These are phyloP conservation scores for Psittacula echo DNA, from an alignment of 2,797 vertebrate species.

Conservation along the genomic window DNA sequence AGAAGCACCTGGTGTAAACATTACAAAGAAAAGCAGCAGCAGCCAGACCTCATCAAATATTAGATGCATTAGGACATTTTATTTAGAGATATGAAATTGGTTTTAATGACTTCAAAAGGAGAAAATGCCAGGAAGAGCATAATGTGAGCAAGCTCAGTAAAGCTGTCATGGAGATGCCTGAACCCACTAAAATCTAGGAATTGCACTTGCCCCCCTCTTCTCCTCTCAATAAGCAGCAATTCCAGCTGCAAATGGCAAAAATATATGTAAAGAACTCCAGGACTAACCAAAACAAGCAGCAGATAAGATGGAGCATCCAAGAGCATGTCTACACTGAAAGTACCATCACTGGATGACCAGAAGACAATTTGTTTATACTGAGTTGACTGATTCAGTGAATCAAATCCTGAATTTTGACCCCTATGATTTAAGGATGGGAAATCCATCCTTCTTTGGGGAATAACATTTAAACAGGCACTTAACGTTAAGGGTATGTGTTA, in stretches of 20 bases:
- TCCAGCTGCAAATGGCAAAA: conserved; percentile 3
- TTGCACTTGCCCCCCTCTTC: not conserved
- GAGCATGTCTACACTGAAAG: not conserved
- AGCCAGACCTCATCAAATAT: conserved; percentile 40
- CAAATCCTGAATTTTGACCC: not conserved
- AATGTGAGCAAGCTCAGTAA: not conserved
- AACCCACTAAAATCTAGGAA: conserved; percentile 7
- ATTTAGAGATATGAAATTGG: conserved; percentile 58
- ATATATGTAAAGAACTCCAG: not conserved
- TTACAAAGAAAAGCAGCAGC: conserved; percentile 54
- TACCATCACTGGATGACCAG: not conserved
- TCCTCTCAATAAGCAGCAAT: not conserved
- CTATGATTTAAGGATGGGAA: not conserved
- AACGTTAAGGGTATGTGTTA: not conserved
- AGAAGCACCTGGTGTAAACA: conserved; percentile 61
- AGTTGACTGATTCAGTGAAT: not conserved
- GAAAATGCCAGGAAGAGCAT: conserved; percentile 37
- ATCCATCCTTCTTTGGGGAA: not conserved
- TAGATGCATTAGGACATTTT: conserved; percentile 57
- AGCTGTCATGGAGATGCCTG: conserved; percentile 39
- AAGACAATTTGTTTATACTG: not conserved
- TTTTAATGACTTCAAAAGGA: conserved; percentile 64
- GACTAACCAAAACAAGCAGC: not conserved
- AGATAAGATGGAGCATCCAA: not conserved
- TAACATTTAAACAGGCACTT: not conserved